Base-by-base conservation (phyloP, 2,888 invertebrate species). In the Aporophyla nigra region DNA sequence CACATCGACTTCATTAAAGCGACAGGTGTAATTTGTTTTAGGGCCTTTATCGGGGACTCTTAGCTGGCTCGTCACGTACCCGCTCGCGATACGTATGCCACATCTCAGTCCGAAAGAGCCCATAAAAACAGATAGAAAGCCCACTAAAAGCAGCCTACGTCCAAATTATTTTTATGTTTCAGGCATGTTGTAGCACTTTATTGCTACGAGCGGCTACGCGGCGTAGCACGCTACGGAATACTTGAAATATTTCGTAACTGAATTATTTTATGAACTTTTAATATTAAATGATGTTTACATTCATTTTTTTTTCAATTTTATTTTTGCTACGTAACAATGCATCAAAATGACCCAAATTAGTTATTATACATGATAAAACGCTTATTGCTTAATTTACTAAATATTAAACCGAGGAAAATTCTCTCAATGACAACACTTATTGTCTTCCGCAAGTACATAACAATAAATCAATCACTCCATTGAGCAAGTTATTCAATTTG, bases 41-140 rank as follows among this genome's bases (percentile, higher is more conserved):
- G 65, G 56, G 58, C 69, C 63, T 76, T 82, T 80, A 86, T 86
- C 72, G 54, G 54, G n/a, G 58, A 65, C 56, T 74, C 66, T 83
- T 85, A 67, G 74, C 54, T 43, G 65, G 71, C 81, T 70, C 72
- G 75, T 83, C 87, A 87, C 87, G 85, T 87, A 78, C 73, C 33
- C 71, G 19, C 78, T 76, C 75, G 74, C 67, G 67, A 85, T 80
- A 82, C 74, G 76, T 76, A 83, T 79, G 74, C 78, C 78, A 86
- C 83, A 83, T 88, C 83, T 83, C 71, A 78, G 70, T 61, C 68
- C 67, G 65, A 78, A 83, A 76, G 59, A 83, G 78, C 78, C 80
- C 83, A 89, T 87, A 89, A 88, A 86, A 87, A 83, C 71, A 81
- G 83, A 85, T 79, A 82, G 83, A 86, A 78, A 77, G 76, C 74